A percentile compares a stretch with the other conserved stretches of the same genome.
These are phyloP conservation scores for rabbit (Oryctolagus cuniculus) DNA, from an alignment of 2,113 vertebrate genomes.

Conservation along the genomic window DNA sequence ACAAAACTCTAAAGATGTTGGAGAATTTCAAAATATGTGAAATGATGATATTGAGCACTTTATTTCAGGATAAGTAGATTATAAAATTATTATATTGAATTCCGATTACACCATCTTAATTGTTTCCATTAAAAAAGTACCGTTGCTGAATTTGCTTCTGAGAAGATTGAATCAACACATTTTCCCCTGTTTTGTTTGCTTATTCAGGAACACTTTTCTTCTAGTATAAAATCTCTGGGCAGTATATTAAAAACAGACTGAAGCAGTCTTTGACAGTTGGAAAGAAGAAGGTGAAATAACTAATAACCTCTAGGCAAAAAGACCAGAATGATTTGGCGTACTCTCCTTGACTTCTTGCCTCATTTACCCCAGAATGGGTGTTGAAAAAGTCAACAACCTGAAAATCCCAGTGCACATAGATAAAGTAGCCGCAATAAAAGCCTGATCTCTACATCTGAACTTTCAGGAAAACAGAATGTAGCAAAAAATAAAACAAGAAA, in stretches of 20 bases:
- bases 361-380: neutral
- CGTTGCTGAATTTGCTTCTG: neutral
- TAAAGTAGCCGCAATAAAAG: neutral
- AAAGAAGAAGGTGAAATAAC: neutral
- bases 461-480: no score
- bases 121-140: neutral
- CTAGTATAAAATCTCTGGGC: neutral
- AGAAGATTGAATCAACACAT: neutral
- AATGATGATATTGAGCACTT: neutral
- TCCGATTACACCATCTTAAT: neutral
- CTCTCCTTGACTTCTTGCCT: neutral
- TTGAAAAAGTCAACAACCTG: neutral
- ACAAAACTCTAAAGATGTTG: neutral
- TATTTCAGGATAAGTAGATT: neutral
- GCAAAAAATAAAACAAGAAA: no score
- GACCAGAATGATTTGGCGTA: neutral
- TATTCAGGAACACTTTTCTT: neutral
- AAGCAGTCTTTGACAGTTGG: neutral
- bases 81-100: neutral
- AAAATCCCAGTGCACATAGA: neutral
- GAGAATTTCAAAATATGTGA: neutral
- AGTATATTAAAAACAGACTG: neutral
- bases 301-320: neutral
- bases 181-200: neutral
- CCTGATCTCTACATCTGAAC: neutral